Conservation (phyloP, 2,797 vertebrate species). For the Sebastes cheni region DNA sequence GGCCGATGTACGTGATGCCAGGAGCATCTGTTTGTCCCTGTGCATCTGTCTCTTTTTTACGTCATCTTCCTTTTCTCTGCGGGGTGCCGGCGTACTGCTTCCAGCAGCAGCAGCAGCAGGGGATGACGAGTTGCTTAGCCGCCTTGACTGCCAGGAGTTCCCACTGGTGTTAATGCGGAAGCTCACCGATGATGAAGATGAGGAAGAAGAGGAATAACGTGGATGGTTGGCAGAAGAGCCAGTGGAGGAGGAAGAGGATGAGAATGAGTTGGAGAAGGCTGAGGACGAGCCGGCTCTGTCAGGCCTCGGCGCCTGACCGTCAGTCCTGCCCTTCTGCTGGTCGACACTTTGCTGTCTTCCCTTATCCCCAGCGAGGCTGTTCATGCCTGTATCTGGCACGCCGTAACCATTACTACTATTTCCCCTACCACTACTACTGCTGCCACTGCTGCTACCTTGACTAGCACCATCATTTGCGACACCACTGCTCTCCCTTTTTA, state of each 20-base stretch:
- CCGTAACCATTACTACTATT: constrained; percentile 52
- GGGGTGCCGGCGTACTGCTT: constrained; percentile 66
- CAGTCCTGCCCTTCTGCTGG: constrained; percentile 71
- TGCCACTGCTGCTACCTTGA: constrained; percentile 32
- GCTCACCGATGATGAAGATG: constrained; percentile 86
- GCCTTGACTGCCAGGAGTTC: constrained; percentile 84
- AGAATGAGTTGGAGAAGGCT: constrained; percentile 75
- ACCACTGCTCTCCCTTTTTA: constrained; percentile 81
- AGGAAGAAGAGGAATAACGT: constrained; percentile 50
- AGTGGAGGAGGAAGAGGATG: constrained; percentile 64
- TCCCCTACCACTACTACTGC: constrained; percentile 63
- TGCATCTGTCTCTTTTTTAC: constrained; percentile 72
- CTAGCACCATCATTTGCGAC: constrained; percentile 8
- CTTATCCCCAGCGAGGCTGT: constrained; percentile 87
- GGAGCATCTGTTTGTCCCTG: constrained; percentile 73
- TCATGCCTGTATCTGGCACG: constrained; percentile 84
- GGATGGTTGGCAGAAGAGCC: constrained; percentile 46
- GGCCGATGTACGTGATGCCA: constrained; percentile 56
- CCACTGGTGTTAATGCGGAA: constrained; percentile 93
- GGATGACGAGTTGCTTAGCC: constrained; percentile 68
- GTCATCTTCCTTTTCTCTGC: constrained; percentile 80
- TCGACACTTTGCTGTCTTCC: constrained; percentile 77
- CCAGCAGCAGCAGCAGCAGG: constrained; percentile 69
- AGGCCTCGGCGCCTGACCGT: constrained; percentile 58
- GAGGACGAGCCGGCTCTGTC: constrained; percentile 57